phyloP scores from a whole-genome alignment of 2,797 vertebrate genomes.

The Smutsia temminckii region DNA sequence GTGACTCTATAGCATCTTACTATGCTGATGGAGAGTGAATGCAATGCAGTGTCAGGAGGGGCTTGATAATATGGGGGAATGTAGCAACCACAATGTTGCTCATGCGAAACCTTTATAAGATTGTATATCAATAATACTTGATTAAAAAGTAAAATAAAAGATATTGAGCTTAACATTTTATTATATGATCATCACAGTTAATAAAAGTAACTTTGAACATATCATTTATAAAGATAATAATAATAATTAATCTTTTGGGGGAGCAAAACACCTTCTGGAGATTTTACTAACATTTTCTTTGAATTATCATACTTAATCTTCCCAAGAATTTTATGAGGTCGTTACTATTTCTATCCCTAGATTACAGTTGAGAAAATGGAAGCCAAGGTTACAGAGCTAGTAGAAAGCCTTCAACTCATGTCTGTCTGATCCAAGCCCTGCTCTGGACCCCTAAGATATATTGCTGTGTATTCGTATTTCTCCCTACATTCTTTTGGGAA shows the following conservation, averaged over 20 bases:
- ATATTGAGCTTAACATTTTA: not conserved
- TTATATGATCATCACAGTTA: not conserved
- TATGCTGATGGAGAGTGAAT: no score
- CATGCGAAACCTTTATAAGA: no score
- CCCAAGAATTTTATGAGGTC: not conserved
- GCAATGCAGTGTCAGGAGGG: no score
- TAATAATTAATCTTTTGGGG: not conserved
- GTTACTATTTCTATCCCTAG: not conserved
- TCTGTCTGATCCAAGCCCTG: not conserved
- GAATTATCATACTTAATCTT: constrained; percentile 2
- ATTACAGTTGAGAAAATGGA: not conserved
- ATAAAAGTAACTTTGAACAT: not conserved
- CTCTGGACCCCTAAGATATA: not conserved
- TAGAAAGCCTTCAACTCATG: not conserved
- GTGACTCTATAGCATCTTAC: no score
- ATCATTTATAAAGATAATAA: constrained; percentile 12
- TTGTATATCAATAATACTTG: no score
- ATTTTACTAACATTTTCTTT: not conserved
- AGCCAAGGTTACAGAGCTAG: not conserved
- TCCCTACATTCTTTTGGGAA: not conserved
- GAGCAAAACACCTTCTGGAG: not conserved
- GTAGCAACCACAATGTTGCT: no score
- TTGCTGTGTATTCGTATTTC: not conserved
- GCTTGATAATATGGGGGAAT: no score
- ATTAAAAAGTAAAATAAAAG: no score